Evolutionary conservation across 2,797 vertebrate genomes (phyloP).

Genomic region (Trichosurus vulpecula): DNA sequence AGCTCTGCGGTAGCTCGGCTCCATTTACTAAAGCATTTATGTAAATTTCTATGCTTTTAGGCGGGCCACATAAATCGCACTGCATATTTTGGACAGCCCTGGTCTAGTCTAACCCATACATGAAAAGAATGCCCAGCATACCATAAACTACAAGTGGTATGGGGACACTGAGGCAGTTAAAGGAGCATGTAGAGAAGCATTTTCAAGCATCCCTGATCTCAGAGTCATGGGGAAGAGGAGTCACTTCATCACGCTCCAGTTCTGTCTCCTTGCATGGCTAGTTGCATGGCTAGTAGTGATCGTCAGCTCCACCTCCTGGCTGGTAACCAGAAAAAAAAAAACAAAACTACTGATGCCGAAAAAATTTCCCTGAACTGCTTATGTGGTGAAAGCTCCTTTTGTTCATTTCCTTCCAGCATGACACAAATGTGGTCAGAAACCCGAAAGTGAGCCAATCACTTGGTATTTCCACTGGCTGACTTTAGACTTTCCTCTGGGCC

Average conservation of each 20-base stretch:
- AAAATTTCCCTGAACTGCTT: background rate
- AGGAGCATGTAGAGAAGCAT: background rate
- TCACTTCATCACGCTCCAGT: background rate
- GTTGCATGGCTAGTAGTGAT: background rate
- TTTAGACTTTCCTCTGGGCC: background rate
- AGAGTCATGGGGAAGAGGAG: background rate
- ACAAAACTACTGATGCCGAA: background rate
- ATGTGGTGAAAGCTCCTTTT: background rate
- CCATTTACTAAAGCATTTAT: too few relatives aligned
- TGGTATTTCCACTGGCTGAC: background rate
- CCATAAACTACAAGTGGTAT: too few relatives aligned
- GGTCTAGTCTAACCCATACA: background rate
- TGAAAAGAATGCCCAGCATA: background rate
- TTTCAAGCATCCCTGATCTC: background rate
- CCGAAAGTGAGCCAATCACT: background rate
- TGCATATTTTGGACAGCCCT: too few relatives aligned
- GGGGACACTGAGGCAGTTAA: background rate
- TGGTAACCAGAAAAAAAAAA: background rate
- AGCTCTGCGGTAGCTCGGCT: too few relatives aligned
- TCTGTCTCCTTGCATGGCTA: background rate
- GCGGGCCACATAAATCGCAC: too few relatives aligned
- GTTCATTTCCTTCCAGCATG: background rate
- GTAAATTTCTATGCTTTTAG: too few relatives aligned
- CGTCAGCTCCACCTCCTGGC: background rate
- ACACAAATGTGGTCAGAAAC: background rate